These are phyloP conservation scores for Antheraea yamamai DNA, from an alignment of 2,888 invertebrate genomes.

Conservation along the genomic window DNA sequence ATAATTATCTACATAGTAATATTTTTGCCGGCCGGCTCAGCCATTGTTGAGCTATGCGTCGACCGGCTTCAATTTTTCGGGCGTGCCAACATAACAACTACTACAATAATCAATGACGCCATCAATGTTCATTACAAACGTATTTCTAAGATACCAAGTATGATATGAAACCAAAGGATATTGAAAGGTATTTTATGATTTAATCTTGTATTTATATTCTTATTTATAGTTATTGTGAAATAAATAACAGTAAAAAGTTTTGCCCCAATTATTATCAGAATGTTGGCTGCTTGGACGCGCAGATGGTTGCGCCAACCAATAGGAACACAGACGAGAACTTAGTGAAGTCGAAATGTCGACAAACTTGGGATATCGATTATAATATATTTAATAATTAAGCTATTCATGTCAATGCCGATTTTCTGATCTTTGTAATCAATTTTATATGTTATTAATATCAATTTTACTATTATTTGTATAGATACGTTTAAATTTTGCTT, in stretches of 20 bases:
- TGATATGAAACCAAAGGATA: neutral
- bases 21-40: conserved; percentile 1
- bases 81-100: conserved; percentile 86
- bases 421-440: neutral
- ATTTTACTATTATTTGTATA: neutral
- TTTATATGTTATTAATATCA: neutral
- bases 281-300: conserved; percentile 54
- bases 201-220: neutral
- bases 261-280: conserved; percentile 23
- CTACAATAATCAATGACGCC: conserved; percentile 2
- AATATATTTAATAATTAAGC: neutral
- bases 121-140: neutral
- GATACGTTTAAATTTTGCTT: neutral
- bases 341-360: conserved; percentile 44
- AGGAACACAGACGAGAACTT: conserved; percentile 36
- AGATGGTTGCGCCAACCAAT: conserved; percentile 58
- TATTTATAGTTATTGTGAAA: neutral
- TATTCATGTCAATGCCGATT: neutral
- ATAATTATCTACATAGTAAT: neutral
- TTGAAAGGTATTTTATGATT: neutral
- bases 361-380: conserved; percentile 34
- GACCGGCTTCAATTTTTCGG: conserved; percentile 58
- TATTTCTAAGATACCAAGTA: neutral
- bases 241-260: conserved; percentile 15
- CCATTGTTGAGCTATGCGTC: conserved; percentile 55